Conservation (phyloP, 2,113 vertebrate species). For the Scophthalmus maximus region DNA sequence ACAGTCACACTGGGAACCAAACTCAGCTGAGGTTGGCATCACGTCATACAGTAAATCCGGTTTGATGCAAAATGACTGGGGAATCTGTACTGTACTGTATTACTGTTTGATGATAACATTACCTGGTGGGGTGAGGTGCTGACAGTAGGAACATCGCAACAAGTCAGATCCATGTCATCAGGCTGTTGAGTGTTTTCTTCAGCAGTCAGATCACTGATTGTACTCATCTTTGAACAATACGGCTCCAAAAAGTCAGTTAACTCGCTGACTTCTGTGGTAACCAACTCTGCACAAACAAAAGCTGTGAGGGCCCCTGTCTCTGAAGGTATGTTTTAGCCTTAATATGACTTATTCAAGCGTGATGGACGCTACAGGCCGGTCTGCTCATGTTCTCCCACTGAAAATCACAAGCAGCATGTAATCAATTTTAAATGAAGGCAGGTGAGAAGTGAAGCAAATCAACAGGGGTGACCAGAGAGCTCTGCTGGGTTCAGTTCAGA, state of each 20-base stretch:
- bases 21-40: background rate
- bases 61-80: too few species aligned
- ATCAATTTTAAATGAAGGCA: constrained; percentile 55
- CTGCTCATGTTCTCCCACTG: background rate
- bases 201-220: constrained; percentile 34
- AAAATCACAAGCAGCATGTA: background rate
- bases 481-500: background rate
- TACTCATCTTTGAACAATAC: constrained; percentile 45
- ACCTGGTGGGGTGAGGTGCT: constrained; percentile 44
- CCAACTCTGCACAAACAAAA: background rate
- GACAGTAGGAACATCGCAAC: constrained; percentile 4
- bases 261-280: background rate
- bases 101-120: background rate
- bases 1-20: background rate
- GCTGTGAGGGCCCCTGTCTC: background rate
- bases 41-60: too few species aligned
- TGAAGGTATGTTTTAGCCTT: background rate
- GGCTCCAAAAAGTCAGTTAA: background rate
- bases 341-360: background rate
- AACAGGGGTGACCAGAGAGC: background rate
- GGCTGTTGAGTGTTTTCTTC: constrained; percentile 29
- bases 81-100: too few species aligned
- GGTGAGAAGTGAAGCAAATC: constrained; percentile 40
- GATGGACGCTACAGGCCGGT: background rate
- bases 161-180: constrained; percentile 75